These are phyloP conservation scores for Leptinotarsa haldemani DNA, from an alignment of 2,888 invertebrate species.

Conservation along the genomic window DNA sequence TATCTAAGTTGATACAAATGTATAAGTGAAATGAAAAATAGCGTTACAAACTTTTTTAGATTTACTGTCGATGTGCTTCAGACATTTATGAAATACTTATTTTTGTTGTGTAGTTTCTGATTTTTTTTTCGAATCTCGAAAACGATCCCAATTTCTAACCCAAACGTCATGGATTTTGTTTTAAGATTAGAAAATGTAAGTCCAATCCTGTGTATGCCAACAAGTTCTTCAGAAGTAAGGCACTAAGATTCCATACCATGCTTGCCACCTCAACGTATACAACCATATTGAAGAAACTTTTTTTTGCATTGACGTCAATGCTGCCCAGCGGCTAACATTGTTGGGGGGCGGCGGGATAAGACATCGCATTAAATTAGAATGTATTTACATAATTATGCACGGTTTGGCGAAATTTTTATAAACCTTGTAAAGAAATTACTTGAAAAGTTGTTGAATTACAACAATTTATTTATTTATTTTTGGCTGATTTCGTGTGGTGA, in stretches of 20 bases:
- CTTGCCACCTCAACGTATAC: slow-evolving; percentile 22
- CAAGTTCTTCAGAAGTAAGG: neutral
- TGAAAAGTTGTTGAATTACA: slow-evolving; percentile 1
- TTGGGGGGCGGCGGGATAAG: slow-evolving; percentile 23
- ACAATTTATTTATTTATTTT: neutral
- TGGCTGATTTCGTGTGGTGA: neutral
- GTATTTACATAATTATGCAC: neutral
- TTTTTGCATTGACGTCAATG: slow-evolving; percentile 58
- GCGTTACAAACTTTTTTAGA: too few relatives aligned
- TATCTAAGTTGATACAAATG: too few relatives aligned
- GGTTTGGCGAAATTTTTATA: neutral
- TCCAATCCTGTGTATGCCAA: slow-evolving; percentile 2
- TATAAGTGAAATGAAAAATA: too few relatives aligned
- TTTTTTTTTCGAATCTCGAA: too few relatives aligned
- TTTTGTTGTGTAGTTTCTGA: too few relatives aligned
- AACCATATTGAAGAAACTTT: slow-evolving; percentile 31
- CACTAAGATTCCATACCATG: neutral
- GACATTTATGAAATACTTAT: too few relatives aligned
- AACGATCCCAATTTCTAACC: too few relatives aligned
- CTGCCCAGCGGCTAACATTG: slow-evolving; percentile 55
- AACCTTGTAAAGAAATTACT: neutral
- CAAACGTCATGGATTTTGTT: too few relatives aligned
- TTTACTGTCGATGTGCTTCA: too few relatives aligned
- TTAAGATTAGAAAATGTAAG: neutral
- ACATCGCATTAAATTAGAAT: neutral